phyloP scores from a whole-genome alignment of 2,888 invertebrate genomes.

The Brachypterus glaber region DNA sequence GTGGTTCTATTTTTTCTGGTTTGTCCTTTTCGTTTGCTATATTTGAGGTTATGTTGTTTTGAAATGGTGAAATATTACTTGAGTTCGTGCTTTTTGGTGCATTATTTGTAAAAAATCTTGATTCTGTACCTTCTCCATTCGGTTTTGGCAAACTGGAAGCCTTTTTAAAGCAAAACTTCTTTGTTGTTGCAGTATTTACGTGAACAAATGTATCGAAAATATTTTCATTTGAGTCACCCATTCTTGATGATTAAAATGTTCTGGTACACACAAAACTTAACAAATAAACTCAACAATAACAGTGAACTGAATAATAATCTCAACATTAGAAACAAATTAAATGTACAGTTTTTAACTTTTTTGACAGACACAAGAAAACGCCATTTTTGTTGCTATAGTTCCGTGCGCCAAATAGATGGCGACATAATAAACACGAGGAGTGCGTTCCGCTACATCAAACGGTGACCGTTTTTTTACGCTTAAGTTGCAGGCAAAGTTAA shows the following conservation, averaged over 20 bases:
- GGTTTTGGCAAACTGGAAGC: constrained; percentile 4
- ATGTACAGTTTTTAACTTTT: no score
- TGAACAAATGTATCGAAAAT: constrained; percentile 22
- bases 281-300: not conserved
- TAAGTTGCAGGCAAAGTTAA: no score
- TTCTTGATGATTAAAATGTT: no score
- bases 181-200: constrained; percentile 16
- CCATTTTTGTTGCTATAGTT: no score
- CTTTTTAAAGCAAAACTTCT: constrained; percentile 26
- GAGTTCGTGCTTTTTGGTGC: not conserved
- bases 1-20: constrained; percentile 6
- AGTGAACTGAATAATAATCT: constrained; percentile 12
- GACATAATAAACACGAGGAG: no score
- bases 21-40: constrained; percentile 3
- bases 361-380: no score
- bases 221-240: constrained; percentile 20
- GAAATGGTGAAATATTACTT: no score
- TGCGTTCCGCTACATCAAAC: no score
- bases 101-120: constrained; percentile 11
- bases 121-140: constrained; percentile 5
- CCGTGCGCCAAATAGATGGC: no score
- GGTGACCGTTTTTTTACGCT: no score
- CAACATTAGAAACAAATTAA: constrained; percentile 16
- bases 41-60: no score
- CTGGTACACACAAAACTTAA: no score